Evolutionary conservation across 2,888 invertebrate species (phyloP), one percentile per base, ranked within the genome.

Genomic region (Scaptomyza tumidula): DNA sequence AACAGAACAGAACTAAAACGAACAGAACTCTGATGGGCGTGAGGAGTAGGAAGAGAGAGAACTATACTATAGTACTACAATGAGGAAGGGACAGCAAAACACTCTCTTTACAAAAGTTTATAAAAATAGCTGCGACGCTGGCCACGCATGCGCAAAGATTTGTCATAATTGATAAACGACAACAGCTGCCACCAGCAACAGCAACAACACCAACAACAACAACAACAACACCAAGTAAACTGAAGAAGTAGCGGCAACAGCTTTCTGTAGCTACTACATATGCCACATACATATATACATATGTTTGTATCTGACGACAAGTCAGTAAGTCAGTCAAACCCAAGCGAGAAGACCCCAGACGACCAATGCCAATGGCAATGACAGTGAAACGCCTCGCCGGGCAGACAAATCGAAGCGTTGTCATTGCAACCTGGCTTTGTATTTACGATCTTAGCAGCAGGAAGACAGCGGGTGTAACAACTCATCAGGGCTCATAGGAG

Each of bases 131-230:
- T 57, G 65, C 69, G 71, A 72, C 62, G 50, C 53, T 77, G 86
- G 89, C 85, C 90, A 90, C 82, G 91, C 90, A 91, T 90, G 91
- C 90, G 89, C 90, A 90, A 91, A 91, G 91, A 91, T 91, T 90
- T 90, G 91, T 91, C 91, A 91, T 91, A 91, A 91, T 91, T 91
- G 91, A 91, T 91, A 91, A 90, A 87, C 78, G 86, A 76, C 78
- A 77, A 16, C 71, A 67, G 61, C 75, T 63, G 66, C 75, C 54
- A 62, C 64, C 64, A 58, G 52, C 75, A 75, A 65, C 71, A 65
- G 46, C 72, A 57, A 58, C 71, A 49, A 48, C 60, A 60, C 61
- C 63, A 63, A 53, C 52, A 50, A 43, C 7, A 37, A n/a, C n/a
- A 49, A 48, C 60, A 60, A 63, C 63, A 63, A 53, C 52, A 50